Evolutionary conservation across 2,888 invertebrate genomes (phyloP), one percentile per base, ranked within the genome.

Genomic region (Drosophila koepferae): DNA sequence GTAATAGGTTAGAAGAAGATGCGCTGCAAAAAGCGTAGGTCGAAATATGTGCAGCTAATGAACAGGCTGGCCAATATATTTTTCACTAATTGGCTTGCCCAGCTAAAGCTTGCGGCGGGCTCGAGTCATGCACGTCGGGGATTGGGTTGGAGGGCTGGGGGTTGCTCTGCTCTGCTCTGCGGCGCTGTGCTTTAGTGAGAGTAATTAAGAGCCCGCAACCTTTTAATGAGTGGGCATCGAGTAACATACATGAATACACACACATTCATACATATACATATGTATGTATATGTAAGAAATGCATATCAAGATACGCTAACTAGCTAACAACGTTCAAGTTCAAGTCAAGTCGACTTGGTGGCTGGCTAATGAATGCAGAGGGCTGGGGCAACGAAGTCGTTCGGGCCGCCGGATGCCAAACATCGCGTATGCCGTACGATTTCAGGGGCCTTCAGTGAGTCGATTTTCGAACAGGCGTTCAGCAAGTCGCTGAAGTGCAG

Each of bases 1-100:
- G 92, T 91, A 91, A 88, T 92, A 91, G 91, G 91, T 86, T 92
- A 84, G 92, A 91, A 91, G 91, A 90, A 91, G 87, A 90, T 82
- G 77, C 80, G 78, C 74, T 86, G 87, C 80, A 60, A 92, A 92
- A 91, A 91, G 79, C 74, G 91, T 91, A 91, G 92, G 91, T 92
- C 87, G 91, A 91, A 91, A 91, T 86, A 81, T 78, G 82, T 81
- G 78, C 89, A 76, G 90, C 91, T 91, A 92, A 92, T 91, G 90
- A 91, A 92, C 89, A 91, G 86, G 83, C 77, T 73, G 79, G 67
- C 71, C 62, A 71, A 36, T 51, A 36, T 51, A 71, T 44, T 80
- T 85, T 86, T 79, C 90, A 91, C 92, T 92, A 92, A 91, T 92
- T 92, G 91, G 87, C 90, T 86, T 86, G 10, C 82, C 89, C 80